Evolutionary conservation across 2,113 vertebrate species (phyloP).

Genomic region (Pandion haliaetus): DNA sequence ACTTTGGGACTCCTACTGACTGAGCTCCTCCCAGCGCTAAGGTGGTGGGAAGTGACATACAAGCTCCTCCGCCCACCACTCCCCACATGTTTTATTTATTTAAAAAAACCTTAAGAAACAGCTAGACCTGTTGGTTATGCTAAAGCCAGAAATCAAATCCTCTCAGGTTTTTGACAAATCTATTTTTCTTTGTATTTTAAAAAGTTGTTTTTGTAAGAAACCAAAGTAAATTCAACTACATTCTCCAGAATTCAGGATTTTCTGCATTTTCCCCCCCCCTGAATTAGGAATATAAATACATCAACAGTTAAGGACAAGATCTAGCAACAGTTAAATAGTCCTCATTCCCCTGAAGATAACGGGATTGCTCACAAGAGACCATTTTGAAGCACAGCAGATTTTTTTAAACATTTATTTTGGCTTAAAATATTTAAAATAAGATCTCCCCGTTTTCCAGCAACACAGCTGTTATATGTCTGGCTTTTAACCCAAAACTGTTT

Average conservation of each 20-base stretch:
- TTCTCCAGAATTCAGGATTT: background rate
- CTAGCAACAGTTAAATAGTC: background rate
- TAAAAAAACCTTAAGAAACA: background rate
- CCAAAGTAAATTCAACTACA: background rate
- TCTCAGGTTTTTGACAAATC: background rate
- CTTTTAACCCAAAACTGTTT: slow-evolving; percentile 24
- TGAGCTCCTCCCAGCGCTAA: fast-evolving
- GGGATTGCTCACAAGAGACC: background rate
- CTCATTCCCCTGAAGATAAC: background rate
- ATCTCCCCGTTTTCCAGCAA: background rate
- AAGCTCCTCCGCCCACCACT: background rate
- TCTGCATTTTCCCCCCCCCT: background rate
- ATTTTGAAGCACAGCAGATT: slow-evolving; percentile 10
- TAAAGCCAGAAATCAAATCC: background rate
- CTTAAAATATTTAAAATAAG: slow-evolving; percentile 36
- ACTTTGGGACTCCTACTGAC: background rate
- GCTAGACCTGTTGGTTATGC: background rate
- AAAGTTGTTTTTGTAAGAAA: background rate
- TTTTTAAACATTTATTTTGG: background rate
- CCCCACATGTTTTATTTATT: fast-evolving
- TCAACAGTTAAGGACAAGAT: background rate
- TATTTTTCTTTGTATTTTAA: background rate
- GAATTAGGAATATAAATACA: background rate
- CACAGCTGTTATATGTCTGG: slow-evolving; percentile 44
- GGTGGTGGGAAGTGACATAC: background rate